Percentiles rank a stretch among this genome's conserved stretches.
Evolutionary conservation across 2,888 invertebrate species (phyloP).

Genomic region (Elmis aenea): DNA sequence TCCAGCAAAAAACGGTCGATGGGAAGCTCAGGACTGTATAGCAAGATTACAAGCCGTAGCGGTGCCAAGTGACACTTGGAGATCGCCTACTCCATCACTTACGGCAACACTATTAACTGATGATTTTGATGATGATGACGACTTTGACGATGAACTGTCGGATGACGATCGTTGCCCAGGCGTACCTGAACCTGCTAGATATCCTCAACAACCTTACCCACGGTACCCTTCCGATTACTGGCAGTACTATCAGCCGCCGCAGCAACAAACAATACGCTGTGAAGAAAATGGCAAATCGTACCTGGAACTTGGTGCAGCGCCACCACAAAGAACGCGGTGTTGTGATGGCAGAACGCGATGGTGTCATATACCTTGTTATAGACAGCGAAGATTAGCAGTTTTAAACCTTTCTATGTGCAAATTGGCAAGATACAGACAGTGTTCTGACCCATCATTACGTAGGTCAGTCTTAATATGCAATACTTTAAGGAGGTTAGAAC

Average conservation of each 20-base stretch:
- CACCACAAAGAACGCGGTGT: slow-evolving; percentile 40
- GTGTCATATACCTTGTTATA: slow-evolving; percentile 80
- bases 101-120: slow-evolving; percentile 42
- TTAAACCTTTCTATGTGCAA: slow-evolving; percentile 91
- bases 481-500: slow-evolving; percentile 81
- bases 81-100: slow-evolving; percentile 45
- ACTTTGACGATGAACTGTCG: slow-evolving; percentile 57
- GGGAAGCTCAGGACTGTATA: slow-evolving; percentile 55
- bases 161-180: slow-evolving; percentile 52
- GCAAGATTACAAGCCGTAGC: slow-evolving; percentile 67
- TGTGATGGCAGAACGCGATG: slow-evolving; percentile 51
- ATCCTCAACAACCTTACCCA: slow-evolving; percentile 33
- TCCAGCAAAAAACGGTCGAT: slow-evolving; percentile 54
- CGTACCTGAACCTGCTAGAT: slow-evolving; percentile 45
- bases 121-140: slow-evolving; percentile 57
- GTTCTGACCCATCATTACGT: slow-evolving; percentile 82
- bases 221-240: slow-evolving; percentile 46
- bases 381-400: slow-evolving; percentile 80
- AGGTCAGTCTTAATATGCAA: slow-evolving; percentile 92
- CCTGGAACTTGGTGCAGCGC: slow-evolving; percentile 73
- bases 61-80: slow-evolving; percentile 59
- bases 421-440: slow-evolving; percentile 79
- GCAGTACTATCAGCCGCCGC: slow-evolving; percentile 52
- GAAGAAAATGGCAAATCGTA: slow-evolving; percentile 90
- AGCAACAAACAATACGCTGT: slow-evolving; percentile 75